Percentiles rank a stretch among this genome's conserved stretches.
Conservation (phyloP, 1,140 invertebrate species). For the Magallana angulata region DNA sequence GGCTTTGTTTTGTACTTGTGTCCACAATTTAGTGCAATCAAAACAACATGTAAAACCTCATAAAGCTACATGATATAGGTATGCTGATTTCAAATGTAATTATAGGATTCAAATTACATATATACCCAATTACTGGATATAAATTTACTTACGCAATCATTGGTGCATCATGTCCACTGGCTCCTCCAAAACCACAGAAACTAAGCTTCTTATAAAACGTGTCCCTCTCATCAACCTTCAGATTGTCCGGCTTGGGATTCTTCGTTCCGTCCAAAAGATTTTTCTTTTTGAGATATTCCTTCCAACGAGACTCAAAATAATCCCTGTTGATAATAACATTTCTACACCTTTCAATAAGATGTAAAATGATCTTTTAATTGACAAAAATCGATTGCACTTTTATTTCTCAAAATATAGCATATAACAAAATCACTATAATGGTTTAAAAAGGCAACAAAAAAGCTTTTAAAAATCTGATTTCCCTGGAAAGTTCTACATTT, state of each 20-base stretch:
- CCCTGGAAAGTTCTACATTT: background rate
- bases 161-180: conserved; percentile 77
- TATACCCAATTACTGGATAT: too few species aligned
- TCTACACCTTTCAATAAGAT: too few species aligned
- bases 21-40: too few species aligned
- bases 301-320: conserved; percentile 75
- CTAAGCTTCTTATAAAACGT: conserved; percentile 72
- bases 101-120: too few species aligned
- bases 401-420: too few species aligned
- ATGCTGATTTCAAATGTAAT: too few species aligned
- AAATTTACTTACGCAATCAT: conserved; percentile 75
- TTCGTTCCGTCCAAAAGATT: conserved; percentile 64
- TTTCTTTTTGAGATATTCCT: conserved; percentile 69
- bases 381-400: too few species aligned
- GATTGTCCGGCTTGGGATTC: conserved; percentile 68
- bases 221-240: conserved; percentile 74
- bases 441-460: background rate
- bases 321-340: conserved; percentile 50
- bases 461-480: background rate
- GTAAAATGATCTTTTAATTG: too few species aligned
- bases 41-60: too few species aligned
- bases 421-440: background rate
- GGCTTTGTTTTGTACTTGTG: too few species aligned
- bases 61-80: too few species aligned
- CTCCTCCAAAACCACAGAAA: conserved; percentile 74